phyloP scores from a whole-genome alignment of 2,888 invertebrate species.

The Dorcus parallelipipedus region DNA sequence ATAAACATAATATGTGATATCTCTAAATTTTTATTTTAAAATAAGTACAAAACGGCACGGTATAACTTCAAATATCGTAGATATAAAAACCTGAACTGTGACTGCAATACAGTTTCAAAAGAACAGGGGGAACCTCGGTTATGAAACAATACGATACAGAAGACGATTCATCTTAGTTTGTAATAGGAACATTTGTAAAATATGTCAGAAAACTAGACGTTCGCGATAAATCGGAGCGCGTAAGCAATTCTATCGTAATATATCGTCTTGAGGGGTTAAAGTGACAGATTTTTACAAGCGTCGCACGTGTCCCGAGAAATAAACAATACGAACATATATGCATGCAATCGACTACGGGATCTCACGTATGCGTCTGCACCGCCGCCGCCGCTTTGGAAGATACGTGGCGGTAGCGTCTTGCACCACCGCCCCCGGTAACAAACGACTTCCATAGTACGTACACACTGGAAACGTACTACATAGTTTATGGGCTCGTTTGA shows the following conservation, averaged over 20 bases:
- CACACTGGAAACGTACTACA: background rate
- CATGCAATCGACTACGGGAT: background rate
- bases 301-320: conserved; percentile 23
- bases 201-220: background rate
- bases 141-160: too few relatives aligned
- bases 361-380: conserved; percentile 1
- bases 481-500: conserved; percentile 7
- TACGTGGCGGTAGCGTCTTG: conserved; percentile 3
- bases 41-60: too few relatives aligned
- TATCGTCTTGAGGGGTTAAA: conserved; percentile 22
- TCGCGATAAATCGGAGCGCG: background rate
- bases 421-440: conserved; percentile 6
- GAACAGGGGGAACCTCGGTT: too few relatives aligned
- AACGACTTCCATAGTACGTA: conserved; percentile 9
- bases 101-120: too few relatives aligned
- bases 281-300: conserved; percentile 23
- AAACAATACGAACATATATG: conserved; percentile 20
- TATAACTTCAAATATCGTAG: too few relatives aligned
- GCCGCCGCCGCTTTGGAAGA: background rate
- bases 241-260: conserved; percentile 17
- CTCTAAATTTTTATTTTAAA: too few relatives aligned
- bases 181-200: too few relatives aligned
- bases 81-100: too few relatives aligned
- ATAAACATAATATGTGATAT: too few relatives aligned
- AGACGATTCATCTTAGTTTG: too few relatives aligned